Evolutionary conservation across 2,113 vertebrate genomes (phyloP), one percentile per base, ranked within the genome.

Genomic region (Gobius niger): DNA sequence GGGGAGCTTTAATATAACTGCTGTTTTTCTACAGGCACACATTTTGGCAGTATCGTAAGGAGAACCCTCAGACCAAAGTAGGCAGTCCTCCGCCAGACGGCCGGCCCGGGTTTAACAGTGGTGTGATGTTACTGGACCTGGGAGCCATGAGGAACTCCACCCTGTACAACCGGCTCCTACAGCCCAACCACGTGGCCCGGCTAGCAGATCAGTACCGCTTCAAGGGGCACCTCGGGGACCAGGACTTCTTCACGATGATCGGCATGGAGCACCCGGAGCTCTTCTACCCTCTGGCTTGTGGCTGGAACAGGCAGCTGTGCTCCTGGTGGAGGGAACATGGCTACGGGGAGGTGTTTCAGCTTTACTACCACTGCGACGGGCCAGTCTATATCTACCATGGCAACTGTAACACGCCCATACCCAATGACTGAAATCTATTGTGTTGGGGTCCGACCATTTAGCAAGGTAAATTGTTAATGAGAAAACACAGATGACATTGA

Each of bases 161-260:
- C 1, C 95, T 97, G 68, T 99, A 99, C 78, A 92, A 95, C 83
- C 90, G 85, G 73, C 92, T 98, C 42, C 83, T 98, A 80, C 91
- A 98, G 78, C 95, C 96, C 0, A 65, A 71, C 1, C 84, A 75
- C 4, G 93, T 98, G 50, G 93, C 92, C 74, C 91, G 87, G 51
- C 92, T 99, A 51, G 93, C 97, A 0, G 91, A 95, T 62, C 94
- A 95, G 83, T 99, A 96, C 89, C 95, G 87, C 89, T 98, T 99
- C 89, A 93, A 91, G 59, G 97, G 98, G 13, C 96, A 99, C 85
- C 93, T 99, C 0, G 98, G 98, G 0, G 98, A 99, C 87, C 98
- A 99, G 87, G 98, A 99, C 91, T 99, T 99, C 91, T 99, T 98
- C 86, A 96, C 96, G 42, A 95, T 99, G 94, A 95, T 96, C 0